Evolutionary conservation across 2,113 vertebrate genomes (phyloP).

Genomic region (Nesoenas mayeri): DNA sequence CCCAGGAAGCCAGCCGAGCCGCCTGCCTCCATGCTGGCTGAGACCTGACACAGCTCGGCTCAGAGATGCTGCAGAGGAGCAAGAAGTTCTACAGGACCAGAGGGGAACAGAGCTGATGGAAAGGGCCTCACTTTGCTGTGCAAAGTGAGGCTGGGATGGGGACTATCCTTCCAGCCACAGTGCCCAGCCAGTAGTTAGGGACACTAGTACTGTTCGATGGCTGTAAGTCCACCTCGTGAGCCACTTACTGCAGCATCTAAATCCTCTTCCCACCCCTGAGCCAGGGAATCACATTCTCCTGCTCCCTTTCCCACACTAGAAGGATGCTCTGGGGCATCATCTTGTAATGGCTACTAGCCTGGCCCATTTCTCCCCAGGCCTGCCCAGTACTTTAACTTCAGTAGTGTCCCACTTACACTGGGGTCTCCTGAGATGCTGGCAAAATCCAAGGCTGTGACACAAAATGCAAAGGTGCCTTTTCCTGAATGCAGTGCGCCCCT

Average conservation of each 20-base stretch:
- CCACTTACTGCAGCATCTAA: neutral
- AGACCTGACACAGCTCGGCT: neutral
- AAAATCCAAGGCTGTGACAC: neutral
- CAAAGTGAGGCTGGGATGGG: neutral
- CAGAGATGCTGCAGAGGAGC: neutral
- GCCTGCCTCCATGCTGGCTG: neutral
- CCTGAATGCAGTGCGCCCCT: neutral
- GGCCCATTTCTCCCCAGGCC: neutral
- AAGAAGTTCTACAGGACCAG: neutral
- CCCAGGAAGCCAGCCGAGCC: fast-evolving
- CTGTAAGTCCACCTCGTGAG: neutral
- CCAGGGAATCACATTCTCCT: neutral
- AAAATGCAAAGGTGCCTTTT: neutral
- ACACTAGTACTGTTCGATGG: fast-evolving
- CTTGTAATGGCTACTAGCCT: neutral
- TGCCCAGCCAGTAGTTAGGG: neutral
- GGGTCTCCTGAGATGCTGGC: neutral
- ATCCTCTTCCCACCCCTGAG: neutral
- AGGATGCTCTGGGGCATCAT: neutral
- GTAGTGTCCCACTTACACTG: neutral
- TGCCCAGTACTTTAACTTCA: neutral
- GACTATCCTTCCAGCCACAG: neutral
- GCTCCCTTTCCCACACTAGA: neutral
- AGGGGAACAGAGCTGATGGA: neutral
- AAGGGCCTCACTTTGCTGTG: neutral